Conservation (phyloP, 2,797 vertebrate species). For the Iguana delicatissima region DNA sequence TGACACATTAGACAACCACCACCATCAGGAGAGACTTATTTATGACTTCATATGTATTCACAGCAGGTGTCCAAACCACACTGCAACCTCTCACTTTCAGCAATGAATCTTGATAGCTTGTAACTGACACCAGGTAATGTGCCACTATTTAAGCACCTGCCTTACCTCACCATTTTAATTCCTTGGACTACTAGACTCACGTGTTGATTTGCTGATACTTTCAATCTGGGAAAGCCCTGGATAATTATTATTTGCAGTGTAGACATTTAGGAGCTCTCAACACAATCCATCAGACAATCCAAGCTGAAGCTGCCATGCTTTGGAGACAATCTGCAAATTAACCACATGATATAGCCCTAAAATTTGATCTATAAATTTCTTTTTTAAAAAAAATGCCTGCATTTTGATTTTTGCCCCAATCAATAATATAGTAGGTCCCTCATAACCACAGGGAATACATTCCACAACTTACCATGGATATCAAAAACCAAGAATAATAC, state of each 20-base stretch:
- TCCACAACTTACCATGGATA: no score
- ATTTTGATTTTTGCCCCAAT: conserved; percentile 8
- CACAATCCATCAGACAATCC: conserved; percentile 3
- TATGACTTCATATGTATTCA: conserved; percentile 20
- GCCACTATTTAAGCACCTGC: conserved; percentile 34
- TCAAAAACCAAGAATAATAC: no score
- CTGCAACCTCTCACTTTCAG: conserved; percentile 28
- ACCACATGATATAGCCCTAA: background rate
- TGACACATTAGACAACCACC: conserved; percentile 22
- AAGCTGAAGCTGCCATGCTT: background rate
- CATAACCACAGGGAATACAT: no score
- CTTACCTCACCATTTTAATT: conserved; percentile 20
- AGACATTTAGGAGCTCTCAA: background rate
- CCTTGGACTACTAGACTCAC: conserved; percentile 21
- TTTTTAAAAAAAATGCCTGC: background rate
- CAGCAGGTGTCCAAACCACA: conserved; percentile 36
- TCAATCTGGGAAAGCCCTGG: background rate
- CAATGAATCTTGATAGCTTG: background rate
- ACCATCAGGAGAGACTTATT: conserved; percentile 35
- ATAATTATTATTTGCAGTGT: background rate
- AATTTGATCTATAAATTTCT: conserved; percentile 55
- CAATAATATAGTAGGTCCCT: background rate
- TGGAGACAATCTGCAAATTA: background rate
- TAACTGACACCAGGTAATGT: background rate
- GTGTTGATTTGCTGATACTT: conserved; percentile 39